Conservation (phyloP, 23 tunicate species). For the Ascidia mentula region DNA sequence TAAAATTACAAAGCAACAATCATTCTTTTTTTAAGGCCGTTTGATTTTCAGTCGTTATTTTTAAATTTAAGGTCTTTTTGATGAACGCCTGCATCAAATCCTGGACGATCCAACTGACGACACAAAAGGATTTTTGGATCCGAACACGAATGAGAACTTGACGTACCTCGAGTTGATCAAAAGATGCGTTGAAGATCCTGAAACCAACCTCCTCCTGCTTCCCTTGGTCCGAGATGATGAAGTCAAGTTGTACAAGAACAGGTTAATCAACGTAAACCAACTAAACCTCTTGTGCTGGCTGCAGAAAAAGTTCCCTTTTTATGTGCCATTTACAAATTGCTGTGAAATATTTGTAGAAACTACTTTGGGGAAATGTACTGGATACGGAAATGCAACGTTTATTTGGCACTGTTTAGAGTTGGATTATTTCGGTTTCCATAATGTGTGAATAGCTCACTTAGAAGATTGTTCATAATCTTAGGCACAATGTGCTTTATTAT, state of each 20-base stretch:
- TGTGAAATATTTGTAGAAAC: no score
- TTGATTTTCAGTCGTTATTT: not conserved
- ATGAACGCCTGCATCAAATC: slow-evolving; percentile 71
- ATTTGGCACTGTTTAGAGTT: no score
- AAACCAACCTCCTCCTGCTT: slow-evolving; percentile 67
- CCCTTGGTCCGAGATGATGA: slow-evolving; percentile 68
- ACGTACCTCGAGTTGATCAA: slow-evolving; percentile 88
- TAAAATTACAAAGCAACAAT: not conserved
- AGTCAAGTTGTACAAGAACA: slow-evolving; percentile 29
- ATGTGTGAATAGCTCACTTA: no score
- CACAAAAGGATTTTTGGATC: slow-evolving; percentile 95
- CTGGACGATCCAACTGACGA: slow-evolving; percentile 89
- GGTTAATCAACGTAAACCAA: no score
- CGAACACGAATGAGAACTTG: slow-evolving; percentile 90
- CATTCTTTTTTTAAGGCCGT: not conserved
- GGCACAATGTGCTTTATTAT: not conserved
- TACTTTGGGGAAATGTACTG: no score
- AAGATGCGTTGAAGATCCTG: slow-evolving; percentile 83
- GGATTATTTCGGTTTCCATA: no score
- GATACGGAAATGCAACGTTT: no score
- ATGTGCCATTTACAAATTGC: no score
- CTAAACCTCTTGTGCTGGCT: no score
- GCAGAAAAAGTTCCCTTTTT: no score
- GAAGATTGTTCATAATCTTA: no score
- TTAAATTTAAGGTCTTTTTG: slow-evolving; percentile 60